phyloP scores from a whole-genome alignment of 2,113 vertebrate genomes.

The Gymnocephalus cernua region DNA sequence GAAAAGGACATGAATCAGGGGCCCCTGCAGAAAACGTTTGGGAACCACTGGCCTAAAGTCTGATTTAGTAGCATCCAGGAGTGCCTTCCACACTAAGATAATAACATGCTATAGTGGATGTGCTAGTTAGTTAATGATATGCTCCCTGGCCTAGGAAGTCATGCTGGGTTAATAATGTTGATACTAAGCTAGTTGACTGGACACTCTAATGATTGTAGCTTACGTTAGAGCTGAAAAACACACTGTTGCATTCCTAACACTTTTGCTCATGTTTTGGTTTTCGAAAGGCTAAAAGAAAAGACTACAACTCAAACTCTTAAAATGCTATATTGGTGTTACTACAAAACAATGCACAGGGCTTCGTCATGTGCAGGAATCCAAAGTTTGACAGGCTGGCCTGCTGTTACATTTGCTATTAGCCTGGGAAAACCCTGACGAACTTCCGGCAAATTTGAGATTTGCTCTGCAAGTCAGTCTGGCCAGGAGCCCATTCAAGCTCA shows the following conservation, averaged over 20 bases:
- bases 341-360: background rate
- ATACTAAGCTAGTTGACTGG: background rate
- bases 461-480: no score
- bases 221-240: background rate
- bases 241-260: no score
- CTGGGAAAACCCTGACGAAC: no score
- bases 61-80: background rate
- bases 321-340: background rate
- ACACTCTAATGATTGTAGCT: background rate
- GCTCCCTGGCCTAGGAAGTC: background rate
- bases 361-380: background rate
- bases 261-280: background rate
- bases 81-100: background rate
- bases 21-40: no score
- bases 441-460: no score
- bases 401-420: no score
- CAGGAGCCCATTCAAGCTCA: no score
- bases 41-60: background rate
- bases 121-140: background rate
- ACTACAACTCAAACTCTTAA: background rate
- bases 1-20: no score
- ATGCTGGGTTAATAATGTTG: background rate
- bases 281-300: background rate
- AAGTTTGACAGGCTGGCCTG: no score
- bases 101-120: no score